Conservation (phyloP, 1,140 invertebrate species). For the Eupeodes corollae region DNA sequence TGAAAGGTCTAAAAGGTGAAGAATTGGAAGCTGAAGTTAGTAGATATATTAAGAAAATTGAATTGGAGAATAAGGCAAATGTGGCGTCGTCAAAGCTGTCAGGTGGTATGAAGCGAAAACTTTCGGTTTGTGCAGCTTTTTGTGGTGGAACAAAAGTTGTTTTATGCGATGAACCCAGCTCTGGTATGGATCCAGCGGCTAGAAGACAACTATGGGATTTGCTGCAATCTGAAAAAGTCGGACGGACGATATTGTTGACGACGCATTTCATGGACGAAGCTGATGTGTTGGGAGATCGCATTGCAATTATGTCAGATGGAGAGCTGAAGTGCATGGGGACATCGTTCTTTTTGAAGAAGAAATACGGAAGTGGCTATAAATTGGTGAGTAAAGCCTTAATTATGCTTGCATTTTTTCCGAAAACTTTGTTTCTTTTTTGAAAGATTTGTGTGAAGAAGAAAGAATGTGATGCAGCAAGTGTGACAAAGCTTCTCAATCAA, state of each 20-base stretch:
- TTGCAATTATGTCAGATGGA: slow-evolving; percentile 80
- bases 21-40: slow-evolving; percentile 47
- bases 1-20: slow-evolving; percentile 51
- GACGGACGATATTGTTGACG: slow-evolving; percentile 74
- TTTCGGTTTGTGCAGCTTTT: slow-evolving; percentile 63
- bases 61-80: slow-evolving; percentile 46
- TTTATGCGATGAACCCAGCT: slow-evolving; percentile 89
- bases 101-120: slow-evolving; percentile 75
- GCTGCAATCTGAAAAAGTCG: slow-evolving; percentile 45
- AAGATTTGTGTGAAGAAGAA: slow-evolving; percentile 33
- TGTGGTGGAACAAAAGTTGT: slow-evolving; percentile 56
- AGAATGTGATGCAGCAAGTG: slow-evolving; percentile 14
- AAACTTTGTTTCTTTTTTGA: not conserved
- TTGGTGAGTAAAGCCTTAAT: slow-evolving; percentile 14
- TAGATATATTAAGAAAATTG: slow-evolving; percentile 56
- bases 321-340: slow-evolving; percentile 72
- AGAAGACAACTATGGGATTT: slow-evolving; percentile 82
- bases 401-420: not conserved
- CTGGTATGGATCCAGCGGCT: slow-evolving; percentile 90
- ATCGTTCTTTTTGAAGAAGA: slow-evolving; percentile 77
- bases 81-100: slow-evolving; percentile 51
- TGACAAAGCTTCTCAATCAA: slow-evolving; percentile 20
- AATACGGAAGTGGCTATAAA: slow-evolving; percentile 49
- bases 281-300: slow-evolving; percentile 84
- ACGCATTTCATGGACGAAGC: slow-evolving; percentile 99